Evolutionary conservation across 2,113 vertebrate genomes (phyloP).

Genomic region (Fregetta grallaria): DNA sequence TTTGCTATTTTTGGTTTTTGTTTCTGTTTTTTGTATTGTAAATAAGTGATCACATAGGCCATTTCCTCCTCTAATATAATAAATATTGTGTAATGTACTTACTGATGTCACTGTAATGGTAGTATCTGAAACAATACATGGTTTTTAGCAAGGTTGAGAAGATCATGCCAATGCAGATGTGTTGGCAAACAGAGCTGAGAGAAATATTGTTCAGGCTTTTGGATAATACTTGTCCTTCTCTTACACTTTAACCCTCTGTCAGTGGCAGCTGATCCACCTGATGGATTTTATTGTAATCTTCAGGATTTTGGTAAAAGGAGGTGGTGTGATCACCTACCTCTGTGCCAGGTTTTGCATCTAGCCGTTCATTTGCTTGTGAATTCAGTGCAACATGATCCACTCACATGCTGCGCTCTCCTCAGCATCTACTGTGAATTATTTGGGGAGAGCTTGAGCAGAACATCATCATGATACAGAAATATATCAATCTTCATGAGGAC

Average conservation of each 20-base stretch:
- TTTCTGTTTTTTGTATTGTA: background rate
- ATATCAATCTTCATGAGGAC: background rate
- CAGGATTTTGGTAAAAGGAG: background rate
- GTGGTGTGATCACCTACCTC: background rate
- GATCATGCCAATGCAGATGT: background rate
- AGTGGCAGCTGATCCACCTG: background rate
- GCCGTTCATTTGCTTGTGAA: background rate
- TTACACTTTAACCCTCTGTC: background rate
- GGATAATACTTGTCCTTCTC: background rate
- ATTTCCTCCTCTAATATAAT: slow-evolving; percentile 24
- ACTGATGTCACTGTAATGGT: background rate
- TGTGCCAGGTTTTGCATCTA: background rate
- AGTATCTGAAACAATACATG: background rate
- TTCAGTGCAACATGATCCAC: background rate
- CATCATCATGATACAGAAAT: background rate
- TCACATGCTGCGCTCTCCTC: background rate
- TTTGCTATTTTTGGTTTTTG: background rate
- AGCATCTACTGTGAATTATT: background rate
- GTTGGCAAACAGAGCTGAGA: background rate
- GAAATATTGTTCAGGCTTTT: background rate
- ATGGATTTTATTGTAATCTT: background rate
- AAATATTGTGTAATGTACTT: background rate
- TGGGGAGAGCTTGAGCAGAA: background rate
- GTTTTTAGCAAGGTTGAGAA: background rate
- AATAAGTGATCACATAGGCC: background rate